phyloP scores from a whole-genome alignment of 1,140 invertebrate genomes.

The Leptinotarsa defecta region DNA sequence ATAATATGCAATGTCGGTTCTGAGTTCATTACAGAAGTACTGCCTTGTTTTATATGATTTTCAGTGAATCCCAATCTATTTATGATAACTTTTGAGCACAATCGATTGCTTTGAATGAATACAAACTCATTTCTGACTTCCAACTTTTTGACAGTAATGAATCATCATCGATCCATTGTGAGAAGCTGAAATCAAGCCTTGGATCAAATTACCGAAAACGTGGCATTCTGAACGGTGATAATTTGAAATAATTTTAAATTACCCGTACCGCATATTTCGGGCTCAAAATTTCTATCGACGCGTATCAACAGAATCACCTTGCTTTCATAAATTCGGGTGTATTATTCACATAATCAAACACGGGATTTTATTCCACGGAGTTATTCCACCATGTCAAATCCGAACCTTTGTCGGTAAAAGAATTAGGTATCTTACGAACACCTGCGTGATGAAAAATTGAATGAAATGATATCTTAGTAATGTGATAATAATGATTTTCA shows the following conservation, averaged over 20 bases:
- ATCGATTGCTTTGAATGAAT: too few species aligned
- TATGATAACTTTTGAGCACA: too few species aligned
- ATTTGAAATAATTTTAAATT: slow-evolving; percentile 3
- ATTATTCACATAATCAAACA: neutral
- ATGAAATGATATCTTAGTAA: slow-evolving; percentile 23
- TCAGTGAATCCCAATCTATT: too few species aligned
- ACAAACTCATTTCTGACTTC: neutral
- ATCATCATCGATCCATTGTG: too few species aligned
- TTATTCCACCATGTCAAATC: slow-evolving; percentile 13
- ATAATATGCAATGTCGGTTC: too few species aligned
- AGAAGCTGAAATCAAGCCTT: neutral
- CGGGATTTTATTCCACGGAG: neutral
- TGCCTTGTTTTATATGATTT: too few species aligned
- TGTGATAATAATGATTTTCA: slow-evolving; percentile 25
- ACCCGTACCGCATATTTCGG: neutral
- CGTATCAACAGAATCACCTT: neutral
- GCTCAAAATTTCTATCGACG: neutral
- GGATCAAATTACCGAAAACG: neutral
- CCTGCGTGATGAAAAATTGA: slow-evolving; percentile 18
- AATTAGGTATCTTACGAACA: slow-evolving; percentile 16
- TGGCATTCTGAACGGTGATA: neutral
- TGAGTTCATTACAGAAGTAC: too few species aligned
- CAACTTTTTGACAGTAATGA: neutral
- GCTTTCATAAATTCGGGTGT: neutral
- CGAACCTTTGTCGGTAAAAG: slow-evolving; percentile 13